A percentile compares a stretch with the other conserved stretches of the same genome.
phyloP scores from a whole-genome alignment of 2,888 invertebrate genomes.

The Dasypolia templi region DNA sequence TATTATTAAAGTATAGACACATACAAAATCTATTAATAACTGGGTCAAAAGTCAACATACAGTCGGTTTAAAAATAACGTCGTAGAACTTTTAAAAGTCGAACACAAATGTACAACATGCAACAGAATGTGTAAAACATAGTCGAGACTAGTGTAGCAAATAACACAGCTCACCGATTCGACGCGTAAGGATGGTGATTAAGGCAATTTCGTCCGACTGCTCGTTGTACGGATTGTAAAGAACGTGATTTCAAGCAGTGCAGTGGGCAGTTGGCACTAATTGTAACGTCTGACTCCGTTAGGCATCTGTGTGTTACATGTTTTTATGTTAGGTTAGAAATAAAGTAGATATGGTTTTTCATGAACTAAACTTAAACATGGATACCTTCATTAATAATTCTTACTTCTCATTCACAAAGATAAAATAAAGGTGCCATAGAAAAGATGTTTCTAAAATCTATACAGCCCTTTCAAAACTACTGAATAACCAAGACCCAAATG shows the following conservation, averaged over 20 bases:
- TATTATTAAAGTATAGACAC: background rate
- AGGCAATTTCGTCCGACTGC: conserved; percentile 48
- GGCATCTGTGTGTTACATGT: conserved; percentile 4
- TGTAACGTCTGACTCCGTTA: conserved; percentile 39
- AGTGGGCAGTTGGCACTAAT: conserved; percentile 46
- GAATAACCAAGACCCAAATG: too few species aligned
- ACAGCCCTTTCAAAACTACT: background rate
- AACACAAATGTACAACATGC: conserved; percentile 1
- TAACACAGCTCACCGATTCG: conserved; percentile 38
- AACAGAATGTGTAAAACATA: conserved; percentile 29
- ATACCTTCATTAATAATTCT: background rate
- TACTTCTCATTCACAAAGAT: background rate
- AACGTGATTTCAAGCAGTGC: conserved; percentile 55
- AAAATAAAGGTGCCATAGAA: background rate
- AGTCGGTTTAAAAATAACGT: background rate
- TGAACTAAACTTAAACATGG: background rate
- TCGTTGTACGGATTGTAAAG: conserved; percentile 44
- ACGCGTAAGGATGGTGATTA: conserved; percentile 48
- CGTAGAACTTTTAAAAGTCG: conserved; percentile 1
- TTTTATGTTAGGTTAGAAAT: background rate
- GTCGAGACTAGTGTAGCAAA: conserved; percentile 19
- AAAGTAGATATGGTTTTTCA: background rate
- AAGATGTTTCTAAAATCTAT: background rate
- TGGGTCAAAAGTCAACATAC: background rate
- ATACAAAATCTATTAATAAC: background rate